These are phyloP conservation scores for Eubasilissa regina DNA, from an alignment of 1,140 invertebrate species.

Conservation along the genomic window DNA sequence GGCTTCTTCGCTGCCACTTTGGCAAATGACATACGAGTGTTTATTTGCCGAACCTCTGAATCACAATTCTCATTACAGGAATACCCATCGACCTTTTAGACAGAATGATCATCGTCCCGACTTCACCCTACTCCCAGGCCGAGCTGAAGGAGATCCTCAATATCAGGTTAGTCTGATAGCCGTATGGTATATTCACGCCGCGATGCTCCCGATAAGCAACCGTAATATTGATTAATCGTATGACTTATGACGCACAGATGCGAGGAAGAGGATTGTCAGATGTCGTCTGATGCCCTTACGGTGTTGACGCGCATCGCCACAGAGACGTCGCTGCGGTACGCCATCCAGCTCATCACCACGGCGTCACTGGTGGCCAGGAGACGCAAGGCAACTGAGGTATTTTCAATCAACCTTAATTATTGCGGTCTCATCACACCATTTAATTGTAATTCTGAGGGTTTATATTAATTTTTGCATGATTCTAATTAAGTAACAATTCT, in stretches of 20 bases:
- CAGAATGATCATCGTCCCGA: slow-evolving; percentile 95
- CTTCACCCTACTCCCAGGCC: slow-evolving; percentile 89
- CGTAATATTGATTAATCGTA: not conserved
- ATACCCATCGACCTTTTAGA: slow-evolving; percentile 97
- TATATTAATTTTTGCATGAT: no score
- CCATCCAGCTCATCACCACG: slow-evolving; percentile 98
- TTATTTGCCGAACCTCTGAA: not conserved
- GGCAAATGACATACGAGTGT: no score
- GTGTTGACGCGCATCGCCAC: slow-evolving; percentile 94
- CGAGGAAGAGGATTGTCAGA: slow-evolving; percentile 98
- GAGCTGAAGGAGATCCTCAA: slow-evolving; percentile 95
- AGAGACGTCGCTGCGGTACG: slow-evolving; percentile 95
- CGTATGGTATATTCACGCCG: no score
- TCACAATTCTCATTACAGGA: slow-evolving; percentile 53
- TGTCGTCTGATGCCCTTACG: slow-evolving; percentile 92
- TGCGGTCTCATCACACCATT: no score
- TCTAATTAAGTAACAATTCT: no score
- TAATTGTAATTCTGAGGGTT: no score
- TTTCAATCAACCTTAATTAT: not conserved
- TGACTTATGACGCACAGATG: slow-evolving; percentile 74
- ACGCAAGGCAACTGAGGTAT: slow-evolving; percentile 88
- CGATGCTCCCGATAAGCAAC: no score
- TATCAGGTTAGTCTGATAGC: slow-evolving; percentile 77
- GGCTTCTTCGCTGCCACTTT: no score
- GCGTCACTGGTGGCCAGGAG: slow-evolving; percentile 90